Evolutionary conservation across 1,140 invertebrate species (phyloP).

Genomic region (Pinna nobilis): DNA sequence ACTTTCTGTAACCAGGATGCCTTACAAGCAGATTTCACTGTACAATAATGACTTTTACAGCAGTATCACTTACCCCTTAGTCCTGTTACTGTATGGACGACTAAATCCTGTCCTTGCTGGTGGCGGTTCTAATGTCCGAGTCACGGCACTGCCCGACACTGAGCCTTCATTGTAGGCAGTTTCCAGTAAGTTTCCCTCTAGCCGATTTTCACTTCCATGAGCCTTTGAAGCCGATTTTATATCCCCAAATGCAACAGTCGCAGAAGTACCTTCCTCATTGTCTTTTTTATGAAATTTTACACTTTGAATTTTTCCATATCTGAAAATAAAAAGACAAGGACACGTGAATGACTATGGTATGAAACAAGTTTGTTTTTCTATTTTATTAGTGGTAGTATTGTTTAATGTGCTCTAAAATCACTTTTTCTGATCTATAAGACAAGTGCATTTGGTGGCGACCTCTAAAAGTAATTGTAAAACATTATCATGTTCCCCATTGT

Average conservation of each 20-base stretch:
- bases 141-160: slow-evolving; percentile 74
- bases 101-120: slow-evolving; percentile 17
- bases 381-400: no score
- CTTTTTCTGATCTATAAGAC: background rate
- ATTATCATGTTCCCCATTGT: background rate
- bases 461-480: background rate
- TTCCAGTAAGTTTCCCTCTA: slow-evolving; percentile 88
- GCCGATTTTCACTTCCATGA: slow-evolving; percentile 89
- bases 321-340: slow-evolving; percentile 75
- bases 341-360: no score
- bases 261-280: slow-evolving; percentile 81
- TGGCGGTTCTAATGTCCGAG: slow-evolving; percentile 52
- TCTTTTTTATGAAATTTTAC: slow-evolving; percentile 88
- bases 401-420: background rate
- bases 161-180: slow-evolving; percentile 95
- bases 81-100: slow-evolving; percentile 24
- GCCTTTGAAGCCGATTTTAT: slow-evolving; percentile 96
- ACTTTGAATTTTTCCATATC: slow-evolving; percentile 97
- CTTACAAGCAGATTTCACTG: no score
- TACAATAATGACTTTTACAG: no score
- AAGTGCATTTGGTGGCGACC: background rate
- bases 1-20: no score
- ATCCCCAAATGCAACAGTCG: slow-evolving; percentile 96
- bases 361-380: no score
- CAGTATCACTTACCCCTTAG: slow-evolving; percentile 59